A percentile compares a stretch with the other conserved stretches of the same genome.
Conservation (phyloP, 2,888 invertebrate species). For the Glomeris marginata region DNA sequence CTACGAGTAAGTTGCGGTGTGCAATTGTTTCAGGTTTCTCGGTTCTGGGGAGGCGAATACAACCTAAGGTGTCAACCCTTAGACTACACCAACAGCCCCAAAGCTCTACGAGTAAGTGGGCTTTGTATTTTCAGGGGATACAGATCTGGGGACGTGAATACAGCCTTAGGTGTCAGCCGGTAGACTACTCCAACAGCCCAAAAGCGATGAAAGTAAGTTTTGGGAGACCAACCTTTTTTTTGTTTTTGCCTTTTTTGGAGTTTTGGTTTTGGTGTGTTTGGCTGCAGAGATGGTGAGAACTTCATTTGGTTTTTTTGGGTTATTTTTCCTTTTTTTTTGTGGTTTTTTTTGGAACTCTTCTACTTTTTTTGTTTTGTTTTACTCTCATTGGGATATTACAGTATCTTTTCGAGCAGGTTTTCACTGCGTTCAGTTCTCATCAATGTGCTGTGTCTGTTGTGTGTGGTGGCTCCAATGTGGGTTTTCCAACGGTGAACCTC, state of each 20-base stretch:
- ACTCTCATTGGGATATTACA: too few relatives aligned
- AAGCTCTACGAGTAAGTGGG: constrained; percentile 45
- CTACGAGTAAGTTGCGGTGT: constrained; percentile 50
- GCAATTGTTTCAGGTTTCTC: constrained; percentile 11
- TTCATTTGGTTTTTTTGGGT: neutral
- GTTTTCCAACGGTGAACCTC: too few relatives aligned
- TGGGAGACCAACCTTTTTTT: neutral
- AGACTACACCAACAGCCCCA: constrained; percentile 50
- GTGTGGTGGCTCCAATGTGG: too few relatives aligned
- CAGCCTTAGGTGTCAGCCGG: constrained; percentile 71
- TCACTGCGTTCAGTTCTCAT: too few relatives aligned
- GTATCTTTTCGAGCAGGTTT: too few relatives aligned
- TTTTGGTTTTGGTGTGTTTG: neutral
- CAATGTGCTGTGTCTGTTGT: too few relatives aligned
- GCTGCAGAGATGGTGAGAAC: neutral
- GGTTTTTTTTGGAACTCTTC: neutral
- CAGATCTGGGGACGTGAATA: constrained; percentile 39
- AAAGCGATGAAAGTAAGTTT: constrained; percentile 45
- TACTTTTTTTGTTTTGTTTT: too few relatives aligned
- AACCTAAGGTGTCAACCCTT: constrained; percentile 71
- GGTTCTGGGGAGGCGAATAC: constrained; percentile 41
- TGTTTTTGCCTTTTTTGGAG: neutral
- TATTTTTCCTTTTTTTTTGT: constrained; percentile 1
- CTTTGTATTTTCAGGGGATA: constrained; percentile 13
- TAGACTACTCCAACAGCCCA: constrained; percentile 52